Evolutionary conservation across 2,797 vertebrate species (phyloP).

Genomic region (Onychomys torridus): DNA sequence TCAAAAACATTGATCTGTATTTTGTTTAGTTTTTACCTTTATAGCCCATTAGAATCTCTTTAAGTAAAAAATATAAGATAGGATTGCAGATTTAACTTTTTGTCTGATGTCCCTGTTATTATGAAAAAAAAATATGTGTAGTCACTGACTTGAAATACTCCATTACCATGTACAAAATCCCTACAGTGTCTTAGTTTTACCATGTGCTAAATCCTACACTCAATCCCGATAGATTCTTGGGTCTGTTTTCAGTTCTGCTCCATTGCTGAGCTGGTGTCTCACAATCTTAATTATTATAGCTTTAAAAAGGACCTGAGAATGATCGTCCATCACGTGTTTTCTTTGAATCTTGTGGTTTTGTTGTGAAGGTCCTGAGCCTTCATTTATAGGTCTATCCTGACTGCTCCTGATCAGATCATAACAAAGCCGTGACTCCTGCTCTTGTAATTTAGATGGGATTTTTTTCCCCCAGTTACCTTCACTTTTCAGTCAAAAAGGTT

Average conservation of each 20-base stretch:
- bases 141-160: slow-evolving; percentile 13
- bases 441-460: not conserved
- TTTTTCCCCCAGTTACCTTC: not conserved
- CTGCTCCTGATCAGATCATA: not conserved
- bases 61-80: slow-evolving; percentile 41
- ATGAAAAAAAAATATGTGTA: slow-evolving; percentile 7
- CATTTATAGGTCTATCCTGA: not conserved
- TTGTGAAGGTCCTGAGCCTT: not conserved
- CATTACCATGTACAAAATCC: not conserved
- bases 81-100: not conserved
- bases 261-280: not conserved
- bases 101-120: slow-evolving; percentile 3
- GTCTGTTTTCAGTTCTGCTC: slow-evolving; percentile 57
- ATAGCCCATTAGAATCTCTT: slow-evolving; percentile 9
- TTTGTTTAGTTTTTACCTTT: not conserved
- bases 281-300: slow-evolving; percentile 62
- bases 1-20: not conserved
- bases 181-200: not conserved
- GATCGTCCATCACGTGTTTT: not conserved
- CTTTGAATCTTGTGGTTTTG: slow-evolving; percentile 5
- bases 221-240: not conserved
- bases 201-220: not conserved
- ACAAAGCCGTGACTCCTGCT: slow-evolving; percentile 32
- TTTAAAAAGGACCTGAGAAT: slow-evolving; percentile 35
- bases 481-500: not conserved